Conservation (phyloP, 1,140 invertebrate genomes). For the Orchestia grillus region DNA sequence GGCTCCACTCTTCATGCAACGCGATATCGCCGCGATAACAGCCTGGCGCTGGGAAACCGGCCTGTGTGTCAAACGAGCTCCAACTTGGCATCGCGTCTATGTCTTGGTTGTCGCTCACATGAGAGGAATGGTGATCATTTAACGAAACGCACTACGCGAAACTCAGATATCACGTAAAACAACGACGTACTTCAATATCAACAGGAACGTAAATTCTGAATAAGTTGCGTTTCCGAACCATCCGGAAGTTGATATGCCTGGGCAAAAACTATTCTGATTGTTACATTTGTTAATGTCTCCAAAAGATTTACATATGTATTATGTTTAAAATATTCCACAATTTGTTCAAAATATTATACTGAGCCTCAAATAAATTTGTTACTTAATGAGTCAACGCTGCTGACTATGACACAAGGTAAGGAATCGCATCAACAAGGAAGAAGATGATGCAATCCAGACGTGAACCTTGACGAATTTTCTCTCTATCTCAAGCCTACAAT, state of each 20-base stretch:
- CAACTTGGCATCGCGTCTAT: background rate
- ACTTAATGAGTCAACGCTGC: background rate
- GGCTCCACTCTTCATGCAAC: conserved; percentile 20
- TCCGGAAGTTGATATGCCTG: background rate
- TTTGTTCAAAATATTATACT: background rate
- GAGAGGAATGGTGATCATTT: background rate
- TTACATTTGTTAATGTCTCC: background rate
- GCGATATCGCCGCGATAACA: background rate
- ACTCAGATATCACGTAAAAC: background rate
- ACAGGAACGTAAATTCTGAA: background rate
- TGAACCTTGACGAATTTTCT: background rate
- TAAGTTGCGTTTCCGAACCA: background rate
- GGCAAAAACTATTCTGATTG: background rate
- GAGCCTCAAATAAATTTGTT: background rate
- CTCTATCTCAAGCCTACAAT: background rate
- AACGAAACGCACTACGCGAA: background rate
- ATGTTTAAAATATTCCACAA: background rate
- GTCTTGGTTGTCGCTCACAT: background rate
- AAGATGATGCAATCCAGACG: background rate
- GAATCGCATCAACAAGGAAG: background rate
- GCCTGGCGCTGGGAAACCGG: background rate
- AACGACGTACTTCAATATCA: background rate
- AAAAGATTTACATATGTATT: background rate
- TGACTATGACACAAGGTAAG: background rate
- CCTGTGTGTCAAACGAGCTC: background rate